Percentiles rank a stretch among this genome's conserved stretches.
These are phyloP conservation scores for Berghia stephanieae DNA, from an alignment of 1,140 invertebrate species.

Conservation along the genomic window DNA sequence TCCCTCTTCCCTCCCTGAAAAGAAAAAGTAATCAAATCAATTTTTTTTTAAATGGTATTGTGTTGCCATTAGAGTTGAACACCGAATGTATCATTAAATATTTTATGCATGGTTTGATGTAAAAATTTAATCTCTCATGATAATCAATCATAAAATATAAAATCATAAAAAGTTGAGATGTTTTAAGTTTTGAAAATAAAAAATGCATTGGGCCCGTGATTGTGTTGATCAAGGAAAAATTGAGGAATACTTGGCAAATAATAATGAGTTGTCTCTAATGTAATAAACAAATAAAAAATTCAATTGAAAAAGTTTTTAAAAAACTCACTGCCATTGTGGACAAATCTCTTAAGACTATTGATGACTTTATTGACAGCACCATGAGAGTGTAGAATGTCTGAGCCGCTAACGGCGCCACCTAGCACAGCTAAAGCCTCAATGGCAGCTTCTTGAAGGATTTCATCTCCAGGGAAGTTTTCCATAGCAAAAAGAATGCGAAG, in stretches of 20 bases:
- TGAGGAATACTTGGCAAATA: background rate
- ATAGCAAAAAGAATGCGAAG: constrained; percentile 41
- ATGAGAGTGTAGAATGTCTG: constrained; percentile 34
- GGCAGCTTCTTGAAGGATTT: constrained; percentile 48
- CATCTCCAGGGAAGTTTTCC: constrained; percentile 38
- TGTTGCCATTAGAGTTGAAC: too few relatives aligned
- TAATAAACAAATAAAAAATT: background rate
- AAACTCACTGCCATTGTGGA: constrained; percentile 37
- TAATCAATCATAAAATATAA: too few relatives aligned
- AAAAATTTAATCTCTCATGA: too few relatives aligned
- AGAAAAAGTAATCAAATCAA: too few relatives aligned
- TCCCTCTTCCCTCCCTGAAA: too few relatives aligned
- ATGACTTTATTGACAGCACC: constrained; percentile 37
- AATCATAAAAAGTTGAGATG: too few relatives aligned
- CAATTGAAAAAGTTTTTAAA: background rate
- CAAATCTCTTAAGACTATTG: constrained; percentile 37
- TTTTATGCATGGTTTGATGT: too few relatives aligned
- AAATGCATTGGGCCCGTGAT: too few relatives aligned
- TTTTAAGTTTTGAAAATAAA: too few relatives aligned
- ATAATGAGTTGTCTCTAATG: background rate
- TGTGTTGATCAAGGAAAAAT: too few relatives aligned
- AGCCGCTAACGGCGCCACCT: constrained; percentile 43
- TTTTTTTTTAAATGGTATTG: too few relatives aligned
- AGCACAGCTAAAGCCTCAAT: constrained; percentile 53
- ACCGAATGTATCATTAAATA: too few relatives aligned